Conservation (phyloP, 64 coral and sea anemone genomes). For the Pocillopora verrucosa region DNA sequence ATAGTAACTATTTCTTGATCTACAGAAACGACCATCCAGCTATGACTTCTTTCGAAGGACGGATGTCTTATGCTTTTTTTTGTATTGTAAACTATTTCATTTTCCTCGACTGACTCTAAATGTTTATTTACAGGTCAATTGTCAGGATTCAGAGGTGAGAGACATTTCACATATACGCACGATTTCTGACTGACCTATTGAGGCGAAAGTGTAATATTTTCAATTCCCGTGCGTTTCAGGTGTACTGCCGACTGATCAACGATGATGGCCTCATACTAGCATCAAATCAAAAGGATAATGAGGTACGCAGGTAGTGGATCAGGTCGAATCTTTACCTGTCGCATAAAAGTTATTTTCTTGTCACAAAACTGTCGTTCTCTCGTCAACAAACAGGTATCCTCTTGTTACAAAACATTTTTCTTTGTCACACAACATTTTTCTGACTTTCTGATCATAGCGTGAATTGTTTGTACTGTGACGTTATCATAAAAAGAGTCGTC, state of each 20-base stretch:
- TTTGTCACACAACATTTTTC: too few species aligned
- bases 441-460: too few species aligned
- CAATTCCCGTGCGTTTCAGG: not conserved
- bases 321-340: not conserved
- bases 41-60: not conserved
- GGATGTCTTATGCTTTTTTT: not conserved
- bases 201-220: not conserved
- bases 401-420: too few species aligned
- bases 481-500: not conserved
- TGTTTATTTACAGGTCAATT: not conserved
- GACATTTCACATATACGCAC: too few species aligned
- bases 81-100: too few species aligned
- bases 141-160: not conserved
- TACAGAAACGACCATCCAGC: not conserved
- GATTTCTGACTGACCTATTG: too few species aligned
- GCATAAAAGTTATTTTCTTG: not conserved
- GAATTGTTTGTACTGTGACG: too few species aligned
- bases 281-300: not conserved
- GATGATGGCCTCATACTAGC: constrained; percentile 24
- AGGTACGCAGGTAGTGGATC: not conserved
- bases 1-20: too few species aligned
- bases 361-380: too few species aligned
- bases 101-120: too few species aligned
- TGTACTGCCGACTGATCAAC: not conserved
- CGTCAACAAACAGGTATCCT: too few species aligned